phyloP scores from a whole-genome alignment of 2,888 invertebrate species.

The Biston betularia region DNA sequence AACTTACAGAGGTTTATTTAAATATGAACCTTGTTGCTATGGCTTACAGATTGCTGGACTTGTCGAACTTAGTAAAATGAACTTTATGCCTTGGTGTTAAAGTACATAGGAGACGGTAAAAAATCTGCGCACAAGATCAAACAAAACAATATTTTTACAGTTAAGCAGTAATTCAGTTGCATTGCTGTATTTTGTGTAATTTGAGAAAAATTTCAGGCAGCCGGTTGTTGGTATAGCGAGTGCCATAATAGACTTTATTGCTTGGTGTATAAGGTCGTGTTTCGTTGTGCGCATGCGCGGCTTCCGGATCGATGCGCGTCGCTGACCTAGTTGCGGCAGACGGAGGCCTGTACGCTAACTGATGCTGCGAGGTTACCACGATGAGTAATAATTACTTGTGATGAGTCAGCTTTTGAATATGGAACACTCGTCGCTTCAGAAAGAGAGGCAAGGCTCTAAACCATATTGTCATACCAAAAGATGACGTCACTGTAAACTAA shows the following conservation, averaged over 20 bases:
- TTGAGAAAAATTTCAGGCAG: constrained; percentile 17
- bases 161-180: constrained; percentile 3
- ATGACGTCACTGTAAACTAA: background rate
- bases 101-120: background rate
- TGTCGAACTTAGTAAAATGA: background rate
- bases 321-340: constrained; percentile 73
- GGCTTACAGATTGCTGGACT: background rate
- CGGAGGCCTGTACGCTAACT: constrained; percentile 26
- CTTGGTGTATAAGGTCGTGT: constrained; percentile 43
- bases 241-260: constrained; percentile 42
- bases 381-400: constrained; percentile 1
- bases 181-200: constrained; percentile 7
- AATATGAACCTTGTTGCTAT: constrained; percentile 2
- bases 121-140: background rate
- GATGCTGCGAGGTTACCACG: constrained; percentile 22
- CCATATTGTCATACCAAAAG: background rate
- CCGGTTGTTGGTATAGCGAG: constrained; percentile 26
- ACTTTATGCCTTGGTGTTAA: background rate
- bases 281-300: constrained; percentile 68
- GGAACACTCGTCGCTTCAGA: constrained; percentile 2
- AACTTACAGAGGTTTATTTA: background rate
- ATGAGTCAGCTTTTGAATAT: constrained; percentile 15
- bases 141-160: background rate
- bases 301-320: constrained; percentile 74
- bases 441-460: background rate